Evolutionary conservation across 2,888 invertebrate genomes (phyloP), one percentile per base, ranked within the genome.

Genomic region (Tachystola acroxantha): DNA sequence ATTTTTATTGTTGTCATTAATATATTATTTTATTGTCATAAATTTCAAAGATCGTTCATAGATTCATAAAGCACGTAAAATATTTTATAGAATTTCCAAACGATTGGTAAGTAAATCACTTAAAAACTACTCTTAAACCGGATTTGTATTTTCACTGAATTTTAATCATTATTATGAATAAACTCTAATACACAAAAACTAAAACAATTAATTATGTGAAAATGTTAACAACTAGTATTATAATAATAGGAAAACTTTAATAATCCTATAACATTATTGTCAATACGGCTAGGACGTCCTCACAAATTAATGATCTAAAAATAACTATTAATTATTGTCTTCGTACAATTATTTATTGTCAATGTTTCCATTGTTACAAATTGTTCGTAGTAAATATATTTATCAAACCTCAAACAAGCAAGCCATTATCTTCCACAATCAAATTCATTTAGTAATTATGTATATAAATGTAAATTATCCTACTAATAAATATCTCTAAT

Each of bases 291-390:
- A 59, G 55, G 56, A 50, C 47, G 46, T 51, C 44, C 29, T 28
- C 38, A 40, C 32, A 40, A 49, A 38, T 36, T 39, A 46, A 46
- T 46, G 38, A 43, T 50, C 42, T 46, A 45, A 43, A 46, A 42
- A 44, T 41, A 34, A 46, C 50, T 37, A 43, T 43, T 38, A 39
- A 42, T 36, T 40, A 40, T 47, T 42, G 36, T 40, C 42, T 42
- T 32, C 10, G 26, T 42, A 44, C 40, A 48, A 45, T 45, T 44
- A n/a, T n/a, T 68, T 68, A 72, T 69, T 71, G 69, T 75, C 70
- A 60, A 54, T 45, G 46, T 61, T 69, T 57, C 49, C 47, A 58
- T 46, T 50, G 39, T 52, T 43, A 40, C 46, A 39, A 14, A 9
- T 34, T 19, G 16, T 29, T 36, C 16, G 10, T 12, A 20, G 19